Conservation (phyloP, 2,888 invertebrate genomes). For the Taphrorychus bicolor region DNA sequence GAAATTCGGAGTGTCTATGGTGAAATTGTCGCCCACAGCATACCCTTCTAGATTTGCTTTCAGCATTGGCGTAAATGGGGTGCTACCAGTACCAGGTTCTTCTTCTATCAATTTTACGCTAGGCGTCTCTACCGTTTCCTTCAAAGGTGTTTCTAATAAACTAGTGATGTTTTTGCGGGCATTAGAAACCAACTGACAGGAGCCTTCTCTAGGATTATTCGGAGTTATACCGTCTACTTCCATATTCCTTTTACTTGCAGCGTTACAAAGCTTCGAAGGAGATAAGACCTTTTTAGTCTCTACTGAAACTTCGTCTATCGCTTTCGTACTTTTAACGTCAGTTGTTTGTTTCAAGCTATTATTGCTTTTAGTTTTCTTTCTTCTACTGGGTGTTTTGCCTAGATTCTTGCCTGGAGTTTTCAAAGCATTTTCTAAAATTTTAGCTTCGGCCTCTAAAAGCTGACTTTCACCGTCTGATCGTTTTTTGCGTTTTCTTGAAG, state of each 20-base stretch:
- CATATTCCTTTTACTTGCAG: conserved; percentile 36
- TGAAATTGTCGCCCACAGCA: conserved; percentile 27
- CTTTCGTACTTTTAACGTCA: background rate
- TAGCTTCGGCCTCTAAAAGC: conserved; percentile 14
- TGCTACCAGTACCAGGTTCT: background rate
- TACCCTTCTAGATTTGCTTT: conserved; percentile 37
- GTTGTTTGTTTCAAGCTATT: conserved; percentile 1
- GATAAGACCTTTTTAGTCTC: conserved; percentile 11
- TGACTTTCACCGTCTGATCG: conserved; percentile 13
- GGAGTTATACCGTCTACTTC: conserved; percentile 25
- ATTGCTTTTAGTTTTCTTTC: background rate
- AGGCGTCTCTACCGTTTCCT: conserved; percentile 4
- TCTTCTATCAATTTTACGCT: background rate
- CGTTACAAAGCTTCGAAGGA: conserved; percentile 27
- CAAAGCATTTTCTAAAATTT: conserved; percentile 25
- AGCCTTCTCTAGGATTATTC: conserved; percentile 3
- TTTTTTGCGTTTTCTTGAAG: background rate
- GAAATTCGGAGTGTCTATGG: conserved; percentile 37
- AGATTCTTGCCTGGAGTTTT: conserved; percentile 34
- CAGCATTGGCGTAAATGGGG: conserved; percentile 40
- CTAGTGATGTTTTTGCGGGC: conserved; percentile 27
- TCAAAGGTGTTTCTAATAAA: conserved; percentile 31
- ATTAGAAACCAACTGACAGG: conserved; percentile 13
- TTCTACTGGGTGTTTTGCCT: conserved; percentile 13
- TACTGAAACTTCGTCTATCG: background rate